Conservation (phyloP, 2,113 vertebrate genomes). For the Rallus limicola region DNA sequence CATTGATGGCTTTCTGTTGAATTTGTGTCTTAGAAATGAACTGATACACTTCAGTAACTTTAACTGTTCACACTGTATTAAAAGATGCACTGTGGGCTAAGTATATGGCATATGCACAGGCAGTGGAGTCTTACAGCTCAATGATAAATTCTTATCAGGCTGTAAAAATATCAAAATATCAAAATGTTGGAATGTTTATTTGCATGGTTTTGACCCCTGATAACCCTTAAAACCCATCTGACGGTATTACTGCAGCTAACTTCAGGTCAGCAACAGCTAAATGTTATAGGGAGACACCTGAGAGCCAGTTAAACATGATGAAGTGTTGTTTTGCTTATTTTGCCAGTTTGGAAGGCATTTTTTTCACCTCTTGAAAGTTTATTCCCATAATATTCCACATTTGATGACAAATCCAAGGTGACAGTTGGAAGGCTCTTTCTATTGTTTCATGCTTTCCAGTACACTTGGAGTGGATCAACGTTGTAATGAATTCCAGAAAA, state of each 20-base stretch:
- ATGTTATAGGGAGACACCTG: neutral
- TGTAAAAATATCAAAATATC: neutral
- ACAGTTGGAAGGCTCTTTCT: slow-evolving; percentile 44
- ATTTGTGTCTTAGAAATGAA: neutral
- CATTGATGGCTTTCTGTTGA: neutral
- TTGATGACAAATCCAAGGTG: slow-evolving; percentile 64
- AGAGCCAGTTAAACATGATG: slow-evolving; percentile 34
- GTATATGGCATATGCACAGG: neutral
- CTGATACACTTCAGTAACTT: neutral
- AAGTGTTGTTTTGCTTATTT: slow-evolving; percentile 55
- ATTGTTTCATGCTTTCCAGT: slow-evolving; percentile 61
- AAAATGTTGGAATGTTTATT: neutral
- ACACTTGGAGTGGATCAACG: slow-evolving; percentile 27
- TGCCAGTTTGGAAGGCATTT: slow-evolving; percentile 43
- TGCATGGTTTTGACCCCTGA: neutral
- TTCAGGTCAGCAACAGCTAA: neutral
- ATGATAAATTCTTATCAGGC: neutral
- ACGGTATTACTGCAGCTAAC: neutral
- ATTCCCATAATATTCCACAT: slow-evolving; percentile 43
- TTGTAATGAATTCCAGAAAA: slow-evolving; percentile 75
- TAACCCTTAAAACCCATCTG: slow-evolving; percentile 3
- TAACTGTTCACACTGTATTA: neutral
- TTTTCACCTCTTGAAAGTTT: slow-evolving; percentile 50
- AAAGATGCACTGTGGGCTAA: neutral
- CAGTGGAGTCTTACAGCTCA: neutral